These are phyloP conservation scores for Corynorhinus townsendii DNA, from an alignment of 2,113 vertebrate genomes.

Conservation along the genomic window DNA sequence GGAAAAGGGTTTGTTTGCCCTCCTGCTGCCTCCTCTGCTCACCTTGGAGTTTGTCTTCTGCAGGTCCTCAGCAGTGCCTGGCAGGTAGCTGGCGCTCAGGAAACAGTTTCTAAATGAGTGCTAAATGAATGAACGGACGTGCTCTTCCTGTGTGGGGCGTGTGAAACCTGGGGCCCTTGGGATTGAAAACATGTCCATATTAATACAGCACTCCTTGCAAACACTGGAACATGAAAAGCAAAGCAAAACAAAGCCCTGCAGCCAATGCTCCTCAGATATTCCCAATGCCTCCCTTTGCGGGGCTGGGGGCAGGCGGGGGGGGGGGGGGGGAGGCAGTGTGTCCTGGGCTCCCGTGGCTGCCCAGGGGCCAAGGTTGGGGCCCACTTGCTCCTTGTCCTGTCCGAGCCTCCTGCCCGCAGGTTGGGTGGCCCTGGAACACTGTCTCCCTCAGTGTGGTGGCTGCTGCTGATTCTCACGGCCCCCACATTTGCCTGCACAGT, in stretches of 20 bases:
- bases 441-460: not conserved
- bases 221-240: not conserved
- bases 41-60: not conserved
- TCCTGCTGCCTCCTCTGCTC: rapidly evolving
- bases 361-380: not conserved
- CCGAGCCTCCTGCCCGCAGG: not conserved
- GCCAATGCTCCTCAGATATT: rapidly evolving
- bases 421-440: not conserved
- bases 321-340: not conserved
- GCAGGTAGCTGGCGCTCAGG: not conserved
- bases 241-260: not conserved
- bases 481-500: not conserved
- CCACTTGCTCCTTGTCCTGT: rapidly evolving
- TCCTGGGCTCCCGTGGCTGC: not conserved
- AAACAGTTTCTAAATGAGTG: not conserved
- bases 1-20: not conserved
- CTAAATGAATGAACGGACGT: not conserved
- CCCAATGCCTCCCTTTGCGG: not conserved
- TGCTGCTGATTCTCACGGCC: not conserved
- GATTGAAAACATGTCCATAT: not conserved
- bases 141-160: not conserved
- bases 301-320: rapidly evolving
- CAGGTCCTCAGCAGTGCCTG: not conserved
- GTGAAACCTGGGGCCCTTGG: not conserved
- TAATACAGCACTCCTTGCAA: not conserved